Percentiles rank a stretch among this genome's conserved stretches.
Conservation (phyloP, 2,888 invertebrate species). For the Chydorus sphaericus region DNA sequence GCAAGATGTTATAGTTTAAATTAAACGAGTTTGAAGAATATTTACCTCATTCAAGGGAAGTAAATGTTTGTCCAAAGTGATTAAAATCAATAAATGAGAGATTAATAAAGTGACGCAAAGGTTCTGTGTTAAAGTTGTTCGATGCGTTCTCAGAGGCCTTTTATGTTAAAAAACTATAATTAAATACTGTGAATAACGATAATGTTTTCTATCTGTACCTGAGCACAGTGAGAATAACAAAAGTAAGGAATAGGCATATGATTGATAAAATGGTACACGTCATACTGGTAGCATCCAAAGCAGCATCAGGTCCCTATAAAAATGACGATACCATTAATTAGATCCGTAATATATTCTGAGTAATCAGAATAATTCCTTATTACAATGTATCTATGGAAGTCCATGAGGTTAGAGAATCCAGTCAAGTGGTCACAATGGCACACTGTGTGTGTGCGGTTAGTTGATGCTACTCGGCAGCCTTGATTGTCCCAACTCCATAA, state of each 20-base stretch:
- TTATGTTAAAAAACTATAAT: no score
- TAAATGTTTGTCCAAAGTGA: conserved; percentile 19
- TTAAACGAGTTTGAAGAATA: neutral
- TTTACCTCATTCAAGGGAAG: conserved; percentile 18
- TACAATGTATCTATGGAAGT: conserved; percentile 25
- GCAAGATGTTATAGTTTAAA: neutral
- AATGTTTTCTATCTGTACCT: no score
- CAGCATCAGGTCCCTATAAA: no score
- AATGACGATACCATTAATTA: no score
- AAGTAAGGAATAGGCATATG: no score
- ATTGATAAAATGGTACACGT: no score
- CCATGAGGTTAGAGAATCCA: conserved; percentile 30
- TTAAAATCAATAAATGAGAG: conserved; percentile 34
- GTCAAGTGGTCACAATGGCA: conserved; percentile 30
- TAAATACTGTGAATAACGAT: no score
- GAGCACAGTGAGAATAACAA: no score
- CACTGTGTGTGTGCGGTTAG: conserved; percentile 26
- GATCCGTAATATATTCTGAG: no score
- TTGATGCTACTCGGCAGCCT: conserved; percentile 22
- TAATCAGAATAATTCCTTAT: neutral
- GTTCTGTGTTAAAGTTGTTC: conserved; percentile 38
- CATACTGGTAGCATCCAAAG: no score
- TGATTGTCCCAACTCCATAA: conserved; percentile 20
- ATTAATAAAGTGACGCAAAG: conserved; percentile 35
- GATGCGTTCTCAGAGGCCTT: conserved; percentile 23